A percentile compares a stretch with the other conserved stretches of the same genome.
phyloP scores from a whole-genome alignment of 2,797 vertebrate genomes.

The Scolopax bukidnonensis region DNA sequence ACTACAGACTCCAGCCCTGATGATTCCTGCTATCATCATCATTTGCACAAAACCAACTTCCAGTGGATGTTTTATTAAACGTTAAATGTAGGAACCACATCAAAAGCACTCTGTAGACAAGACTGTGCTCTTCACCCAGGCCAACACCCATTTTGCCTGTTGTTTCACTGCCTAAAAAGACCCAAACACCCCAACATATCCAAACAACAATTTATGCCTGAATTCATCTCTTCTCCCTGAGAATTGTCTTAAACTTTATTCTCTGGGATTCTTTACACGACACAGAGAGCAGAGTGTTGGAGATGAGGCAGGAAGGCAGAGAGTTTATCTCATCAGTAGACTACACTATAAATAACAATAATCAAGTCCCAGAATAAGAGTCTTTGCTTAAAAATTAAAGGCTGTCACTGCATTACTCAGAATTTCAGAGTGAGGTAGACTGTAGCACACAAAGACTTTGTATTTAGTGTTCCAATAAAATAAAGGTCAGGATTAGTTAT shows the following conservation, averaged over 20 bases:
- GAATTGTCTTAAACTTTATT: neutral
- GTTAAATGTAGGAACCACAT: neutral
- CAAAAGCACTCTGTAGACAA: neutral
- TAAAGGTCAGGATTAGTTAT: neutral
- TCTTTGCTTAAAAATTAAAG: conserved; percentile 12
- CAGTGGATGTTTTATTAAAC: neutral
- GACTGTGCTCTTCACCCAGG: neutral
- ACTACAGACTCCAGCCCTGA: neutral
- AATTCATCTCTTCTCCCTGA: neutral
- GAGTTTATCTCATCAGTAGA: neutral
- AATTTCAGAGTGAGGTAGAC: neutral
- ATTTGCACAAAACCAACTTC: neutral
- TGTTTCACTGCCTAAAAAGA: neutral
- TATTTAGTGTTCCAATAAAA: neutral
- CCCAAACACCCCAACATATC: neutral
- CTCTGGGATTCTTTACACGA: neutral
- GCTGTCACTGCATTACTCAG: neutral
- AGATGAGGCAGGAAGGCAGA: neutral
- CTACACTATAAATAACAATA: conserved; percentile 1
- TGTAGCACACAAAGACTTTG: neutral
- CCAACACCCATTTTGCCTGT: neutral
- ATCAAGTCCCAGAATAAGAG: neutral
- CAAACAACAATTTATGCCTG: neutral
- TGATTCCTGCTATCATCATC: neutral
- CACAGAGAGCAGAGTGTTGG: neutral